Conservation (phyloP, 2,888 invertebrate genomes). For the Griposia aprilina region DNA sequence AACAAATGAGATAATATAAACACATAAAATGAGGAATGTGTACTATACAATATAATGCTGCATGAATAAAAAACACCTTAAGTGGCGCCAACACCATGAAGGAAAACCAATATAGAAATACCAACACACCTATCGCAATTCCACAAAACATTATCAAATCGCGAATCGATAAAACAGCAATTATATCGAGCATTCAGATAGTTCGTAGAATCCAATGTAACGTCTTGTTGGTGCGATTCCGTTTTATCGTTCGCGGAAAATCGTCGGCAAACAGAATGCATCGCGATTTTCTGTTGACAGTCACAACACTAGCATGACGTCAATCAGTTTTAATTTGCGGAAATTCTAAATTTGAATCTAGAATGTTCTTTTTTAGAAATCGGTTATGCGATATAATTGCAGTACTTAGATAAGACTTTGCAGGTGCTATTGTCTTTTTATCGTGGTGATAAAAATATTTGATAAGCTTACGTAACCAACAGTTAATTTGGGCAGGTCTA, state of each 20-base stretch:
- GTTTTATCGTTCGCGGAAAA: slow-evolving; percentile 63
- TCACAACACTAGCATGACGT: slow-evolving; percentile 50
- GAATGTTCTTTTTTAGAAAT: not conserved
- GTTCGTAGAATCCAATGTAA: slow-evolving; percentile 61
- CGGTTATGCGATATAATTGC: not conserved
- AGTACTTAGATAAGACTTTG: slow-evolving; percentile 21
- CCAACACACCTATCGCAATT: slow-evolving; percentile 51
- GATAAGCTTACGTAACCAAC: not conserved
- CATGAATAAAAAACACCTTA: slow-evolving; percentile 11
- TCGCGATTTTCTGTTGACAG: slow-evolving; percentile 51
- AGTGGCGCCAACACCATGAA: slow-evolving; percentile 28
- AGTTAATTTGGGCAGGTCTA: not conserved
- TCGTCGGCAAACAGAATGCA: slow-evolving; percentile 52
- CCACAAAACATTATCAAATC: slow-evolving; percentile 59
- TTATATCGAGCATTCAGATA: slow-evolving; percentile 61
- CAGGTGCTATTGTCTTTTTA: slow-evolving; percentile 12
- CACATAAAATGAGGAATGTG: not conserved
- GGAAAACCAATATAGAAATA: slow-evolving; percentile 51
- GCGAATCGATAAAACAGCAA: slow-evolving; percentile 62
- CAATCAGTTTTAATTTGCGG: slow-evolving; percentile 23
- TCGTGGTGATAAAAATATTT: slow-evolving; percentile 1
- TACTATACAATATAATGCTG: slow-evolving; percentile 15
- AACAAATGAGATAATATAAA: slow-evolving; percentile 4
- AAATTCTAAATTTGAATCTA: slow-evolving; percentile 18
- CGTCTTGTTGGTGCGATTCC: slow-evolving; percentile 58